Evolutionary conservation across 2,888 invertebrate genomes (phyloP), one percentile per base, ranked within the genome.

Genomic region (Napeogenes inachia): DNA sequence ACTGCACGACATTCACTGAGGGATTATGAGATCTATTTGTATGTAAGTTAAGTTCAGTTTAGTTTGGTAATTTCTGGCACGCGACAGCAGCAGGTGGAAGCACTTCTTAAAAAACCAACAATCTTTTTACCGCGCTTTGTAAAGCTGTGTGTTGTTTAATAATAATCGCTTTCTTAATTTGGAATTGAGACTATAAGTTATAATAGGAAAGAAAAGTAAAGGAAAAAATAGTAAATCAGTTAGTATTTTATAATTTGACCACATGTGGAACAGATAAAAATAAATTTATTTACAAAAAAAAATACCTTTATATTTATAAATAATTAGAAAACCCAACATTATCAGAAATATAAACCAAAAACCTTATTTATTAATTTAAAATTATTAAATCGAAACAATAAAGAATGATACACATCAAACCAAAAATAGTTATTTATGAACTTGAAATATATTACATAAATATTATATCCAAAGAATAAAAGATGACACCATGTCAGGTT

Each of bases 31-130:
- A 75, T 73, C 69, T 80, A 74, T 56, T 0, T 0, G 1, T 13
- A 60, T 0, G 0, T 2, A 0, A 0, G 57, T 75, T 81, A 68
- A 69, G 76, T 59, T 59, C 45, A 58, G 35, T 68, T 65, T 79
- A 0, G 60, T 42, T 56, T 63, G 53, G 13, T 61, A 56, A 57
- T 45, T 13, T 21, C 33, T 45, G 81, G 88, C 89, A 89, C 90
- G 89, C 87, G 90, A 86, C 88, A 82, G 75, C 78, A 84, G 90
- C 90, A 90, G 89, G 90, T 90, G 90, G 81, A 79, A 84, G 78
- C 79, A 73, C 74, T 76, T 81, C 78, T 87, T 86, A 85, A 88
- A 88, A 89, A 88, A 85, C 82, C 75, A 78, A 84, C 79, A 82
- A 80, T 80, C 77, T 84, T 83, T 87, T 83, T 76, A 79, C 76